Percentiles rank a stretch among this genome's conserved stretches.
Evolutionary conservation across 2,797 vertebrate genomes (phyloP).

Genomic region (Pteronotus mesoamericanus): DNA sequence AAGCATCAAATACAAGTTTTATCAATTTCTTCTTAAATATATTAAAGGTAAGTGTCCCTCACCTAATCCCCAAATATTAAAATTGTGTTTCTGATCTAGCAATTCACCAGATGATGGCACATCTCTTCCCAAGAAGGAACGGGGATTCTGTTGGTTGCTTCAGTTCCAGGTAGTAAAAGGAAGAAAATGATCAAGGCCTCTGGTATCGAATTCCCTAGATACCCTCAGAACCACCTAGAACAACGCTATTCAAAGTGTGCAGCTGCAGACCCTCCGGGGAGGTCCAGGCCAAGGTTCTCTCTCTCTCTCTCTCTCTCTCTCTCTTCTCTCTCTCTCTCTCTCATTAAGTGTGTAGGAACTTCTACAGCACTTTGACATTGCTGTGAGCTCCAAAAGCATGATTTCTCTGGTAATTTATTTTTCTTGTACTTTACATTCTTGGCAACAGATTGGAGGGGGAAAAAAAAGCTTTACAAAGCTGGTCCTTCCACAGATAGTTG

Average conservation of each 20-base stretch:
- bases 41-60: not conserved
- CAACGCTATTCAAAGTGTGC: not conserved
- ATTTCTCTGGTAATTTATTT: not conserved
- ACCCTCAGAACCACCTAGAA: not conserved
- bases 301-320: no score
- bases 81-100: not conserved
- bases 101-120: not conserved
- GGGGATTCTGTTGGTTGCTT: not conserved
- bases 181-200: not conserved
- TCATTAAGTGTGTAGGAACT: not conserved
- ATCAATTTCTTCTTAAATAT: conserved; percentile 16
- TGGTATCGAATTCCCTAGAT: not conserved
- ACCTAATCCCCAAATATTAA: not conserved
- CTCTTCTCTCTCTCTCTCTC: no score
- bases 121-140: not conserved
- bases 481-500: not conserved
- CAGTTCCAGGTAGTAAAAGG: not conserved
- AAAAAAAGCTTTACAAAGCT: not conserved
- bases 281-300: not conserved
- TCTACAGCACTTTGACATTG: not conserved
- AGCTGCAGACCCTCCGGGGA: not conserved
- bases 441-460: not conserved
- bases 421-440: not conserved
- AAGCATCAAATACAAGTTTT: not conserved
- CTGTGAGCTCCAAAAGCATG: not conserved